phyloP scores from a whole-genome alignment of 2,888 invertebrate species.

The Cheilosia vulpina region DNA sequence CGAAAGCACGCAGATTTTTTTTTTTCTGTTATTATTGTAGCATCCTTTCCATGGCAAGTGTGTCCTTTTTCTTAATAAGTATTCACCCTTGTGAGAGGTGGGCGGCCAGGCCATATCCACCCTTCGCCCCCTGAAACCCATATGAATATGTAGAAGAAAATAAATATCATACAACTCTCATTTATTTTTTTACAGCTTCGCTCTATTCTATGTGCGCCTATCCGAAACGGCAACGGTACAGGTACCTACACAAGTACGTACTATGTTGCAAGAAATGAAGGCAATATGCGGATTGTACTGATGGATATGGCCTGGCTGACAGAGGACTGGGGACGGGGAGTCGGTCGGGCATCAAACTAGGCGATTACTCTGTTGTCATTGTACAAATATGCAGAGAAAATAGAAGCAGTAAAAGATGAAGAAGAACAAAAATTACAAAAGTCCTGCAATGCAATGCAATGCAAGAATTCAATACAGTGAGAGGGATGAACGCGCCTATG shows the following conservation, averaged over 20 bases:
- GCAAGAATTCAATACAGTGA: slow-evolving; percentile 69
- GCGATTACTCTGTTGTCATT: slow-evolving; percentile 73
- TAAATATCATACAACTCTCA: slow-evolving; percentile 36
- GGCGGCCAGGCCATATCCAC: not conserved
- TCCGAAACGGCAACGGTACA: slow-evolving; percentile 39
- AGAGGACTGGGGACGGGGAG: slow-evolving; percentile 8
- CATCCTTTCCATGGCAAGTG: slow-evolving; percentile 68
- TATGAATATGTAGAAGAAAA: slow-evolving; percentile 65
- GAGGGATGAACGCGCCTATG: slow-evolving; percentile 69
- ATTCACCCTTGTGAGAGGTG: slow-evolving; percentile 60
- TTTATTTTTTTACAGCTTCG: slow-evolving; percentile 39
- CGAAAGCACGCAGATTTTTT: slow-evolving; percentile 55
- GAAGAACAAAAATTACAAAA: slow-evolving; percentile 73
- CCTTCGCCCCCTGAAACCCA: not conserved
- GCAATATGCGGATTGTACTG: slow-evolving; percentile 69
- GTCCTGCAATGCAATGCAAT: slow-evolving; percentile 73
- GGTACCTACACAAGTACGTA: not conserved
- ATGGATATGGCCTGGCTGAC: slow-evolving; percentile 52
- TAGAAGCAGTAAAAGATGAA: slow-evolving; percentile 67
- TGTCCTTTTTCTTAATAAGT: slow-evolving; percentile 74
- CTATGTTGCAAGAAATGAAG: slow-evolving; percentile 62
- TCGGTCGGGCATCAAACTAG: slow-evolving; percentile 56
- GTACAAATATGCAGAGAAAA: slow-evolving; percentile 68
- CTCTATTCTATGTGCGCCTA: slow-evolving; percentile 34
- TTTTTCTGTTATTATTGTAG: slow-evolving; percentile 62